Evolutionary conservation across 2,797 vertebrate genomes (phyloP).

Genomic region (Cynodonichthys magdalenae): DNA sequence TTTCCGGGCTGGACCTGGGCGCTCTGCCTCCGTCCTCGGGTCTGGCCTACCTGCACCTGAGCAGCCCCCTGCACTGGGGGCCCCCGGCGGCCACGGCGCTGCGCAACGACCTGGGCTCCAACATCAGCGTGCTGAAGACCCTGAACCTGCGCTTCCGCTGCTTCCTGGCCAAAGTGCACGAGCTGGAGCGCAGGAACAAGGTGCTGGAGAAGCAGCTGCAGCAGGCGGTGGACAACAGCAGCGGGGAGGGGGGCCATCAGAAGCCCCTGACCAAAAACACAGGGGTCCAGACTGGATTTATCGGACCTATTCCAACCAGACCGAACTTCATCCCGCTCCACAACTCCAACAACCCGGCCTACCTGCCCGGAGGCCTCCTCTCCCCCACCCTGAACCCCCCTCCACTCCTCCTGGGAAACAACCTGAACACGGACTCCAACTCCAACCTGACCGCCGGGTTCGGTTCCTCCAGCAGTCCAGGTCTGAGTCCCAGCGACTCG

Average conservation of each 20-base stretch:
- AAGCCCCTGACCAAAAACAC: constrained; percentile 79
- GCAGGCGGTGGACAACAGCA: constrained; percentile 79
- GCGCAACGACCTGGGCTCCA: constrained; percentile 92
- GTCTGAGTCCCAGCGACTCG: constrained; percentile 58
- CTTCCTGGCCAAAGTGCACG: constrained; percentile 92
- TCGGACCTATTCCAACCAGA: constrained; percentile 72
- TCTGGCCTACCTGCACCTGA: constrained; percentile 66
- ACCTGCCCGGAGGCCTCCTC: constrained; percentile 66
- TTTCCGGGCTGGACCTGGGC: constrained; percentile 66
- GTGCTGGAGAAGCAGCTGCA: constrained; percentile 92
- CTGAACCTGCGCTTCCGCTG: constrained; percentile 92
- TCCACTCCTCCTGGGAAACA: constrained; percentile 49
- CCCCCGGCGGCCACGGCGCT: constrained; percentile 85
- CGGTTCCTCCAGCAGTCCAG: constrained; percentile 45
- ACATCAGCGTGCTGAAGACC: constrained; percentile 92
- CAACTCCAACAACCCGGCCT: constrained; percentile 64
- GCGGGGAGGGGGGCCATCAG: constrained; percentile 51
- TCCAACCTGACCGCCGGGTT: constrained; percentile 58
- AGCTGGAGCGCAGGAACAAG: constrained; percentile 91
- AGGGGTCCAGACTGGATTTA: constrained; percentile 87
- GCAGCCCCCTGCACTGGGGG: constrained; percentile 54
- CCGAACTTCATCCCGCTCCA: constrained; percentile 60
- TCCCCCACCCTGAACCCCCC: constrained; percentile 67
- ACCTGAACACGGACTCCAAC: constrained; percentile 54
- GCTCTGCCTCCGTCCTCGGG: constrained; percentile 66